Percentiles rank a stretch among this genome's conserved stretches.
Conservation (phyloP, 2,797 vertebrate species). For the Dryobates pubescens region DNA sequence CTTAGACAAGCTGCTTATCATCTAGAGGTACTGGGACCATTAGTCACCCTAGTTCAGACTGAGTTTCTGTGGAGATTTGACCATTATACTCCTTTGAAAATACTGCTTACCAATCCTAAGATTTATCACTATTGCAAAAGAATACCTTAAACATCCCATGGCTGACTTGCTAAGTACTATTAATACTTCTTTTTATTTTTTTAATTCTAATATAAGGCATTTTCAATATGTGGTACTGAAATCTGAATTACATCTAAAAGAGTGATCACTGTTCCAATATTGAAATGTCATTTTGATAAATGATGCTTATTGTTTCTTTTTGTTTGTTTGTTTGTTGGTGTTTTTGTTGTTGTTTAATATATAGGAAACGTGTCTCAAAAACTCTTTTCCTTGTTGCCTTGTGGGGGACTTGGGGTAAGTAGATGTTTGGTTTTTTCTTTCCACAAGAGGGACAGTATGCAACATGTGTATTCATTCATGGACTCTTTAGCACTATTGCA, state of each 20-base stretch:
- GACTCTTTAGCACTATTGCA: neutral
- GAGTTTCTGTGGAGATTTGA: neutral
- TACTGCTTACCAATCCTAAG: neutral
- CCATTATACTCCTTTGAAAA: neutral
- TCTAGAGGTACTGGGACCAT: neutral
- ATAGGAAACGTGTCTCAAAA: constrained; percentile 77
- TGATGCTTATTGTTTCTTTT: neutral
- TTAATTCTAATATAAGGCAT: neutral
- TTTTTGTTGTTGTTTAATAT: constrained; percentile 25
- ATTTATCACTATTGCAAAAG: neutral
- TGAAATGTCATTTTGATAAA: neutral
- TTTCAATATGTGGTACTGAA: neutral
- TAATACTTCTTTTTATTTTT: neutral
- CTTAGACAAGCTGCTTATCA: neutral
- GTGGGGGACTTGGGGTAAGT: constrained; percentile 84
- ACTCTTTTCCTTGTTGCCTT: constrained; percentile 81
- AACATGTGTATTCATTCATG: neutral
- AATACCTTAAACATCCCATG: neutral
- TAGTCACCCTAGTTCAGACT: neutral
- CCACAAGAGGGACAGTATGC: neutral
- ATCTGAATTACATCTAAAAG: neutral
- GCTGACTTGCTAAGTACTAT: neutral
- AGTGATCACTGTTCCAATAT: neutral
- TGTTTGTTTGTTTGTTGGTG: neutral
- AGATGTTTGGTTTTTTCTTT: neutral